Evolutionary conservation across 2,888 invertebrate genomes (phyloP), one percentile per base, ranked within the genome.

Genomic region (Blera fallax): DNA sequence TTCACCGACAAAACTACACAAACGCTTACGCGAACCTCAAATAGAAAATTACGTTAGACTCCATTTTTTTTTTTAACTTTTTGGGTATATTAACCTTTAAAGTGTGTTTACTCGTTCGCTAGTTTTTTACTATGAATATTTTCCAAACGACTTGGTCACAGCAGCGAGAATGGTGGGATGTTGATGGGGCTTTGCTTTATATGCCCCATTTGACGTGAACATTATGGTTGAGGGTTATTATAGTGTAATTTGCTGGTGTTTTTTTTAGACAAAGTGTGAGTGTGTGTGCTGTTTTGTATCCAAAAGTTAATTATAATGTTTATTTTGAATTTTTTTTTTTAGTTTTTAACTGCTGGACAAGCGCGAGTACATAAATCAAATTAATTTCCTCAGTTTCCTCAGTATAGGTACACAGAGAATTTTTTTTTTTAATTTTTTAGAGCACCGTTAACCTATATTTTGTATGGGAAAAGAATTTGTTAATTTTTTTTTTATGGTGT

Each of bases 51-150:
- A 67, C 65, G 50, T 56, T 56, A 24, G 48, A 62, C 69, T 56
- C 27, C 0, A 6, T 65, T 64, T 54, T 43, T 21, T 76, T 62
- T 56, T 32, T 34, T 11, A 6, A 21, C 7, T 64, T 79, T 24
- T 79, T 74, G 48, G 73, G 79, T 74, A 56, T 69, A 50, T 70
- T 80, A 74, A 80, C 79, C 84, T 80, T 64, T 74, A 43, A 58
- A 74, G 79, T 48, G 58, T 74, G 74, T 64, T 84, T 45, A 52
- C 67, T 29, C 18, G 11, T 40, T 52, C 48, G 32, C 67, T 69
- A 43, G 48, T 65, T 74, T n/a, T 6, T 58, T 60, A 29, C 37
- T 45, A 18, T 64, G 54, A 62, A 50, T 14, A 48, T 58, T 45
- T 73, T 67, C 58, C 60, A 64, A 65, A 72, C 72, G 79, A 79